Conservation (phyloP, 2,797 vertebrate species). For the Eulemur rubriventer region DNA sequence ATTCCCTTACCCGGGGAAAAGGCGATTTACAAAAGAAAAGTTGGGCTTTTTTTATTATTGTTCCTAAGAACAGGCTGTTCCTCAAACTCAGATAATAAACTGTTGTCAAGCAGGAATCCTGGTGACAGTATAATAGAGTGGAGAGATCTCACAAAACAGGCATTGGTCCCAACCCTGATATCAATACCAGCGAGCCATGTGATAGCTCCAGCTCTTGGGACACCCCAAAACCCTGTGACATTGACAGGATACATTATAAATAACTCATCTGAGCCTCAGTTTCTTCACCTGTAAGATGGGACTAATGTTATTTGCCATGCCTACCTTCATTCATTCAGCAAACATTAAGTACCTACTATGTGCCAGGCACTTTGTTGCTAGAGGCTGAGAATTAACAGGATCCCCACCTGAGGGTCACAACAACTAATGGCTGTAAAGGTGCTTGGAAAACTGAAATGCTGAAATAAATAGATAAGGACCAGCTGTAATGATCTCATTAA, state of each 20-base stretch:
- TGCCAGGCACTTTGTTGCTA: neutral
- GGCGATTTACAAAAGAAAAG: neutral
- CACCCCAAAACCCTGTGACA: neutral
- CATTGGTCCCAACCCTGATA: neutral
- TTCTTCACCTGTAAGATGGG: neutral
- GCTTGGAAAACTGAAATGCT: conserved; percentile 53
- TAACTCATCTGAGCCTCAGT: neutral
- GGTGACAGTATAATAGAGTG: neutral
- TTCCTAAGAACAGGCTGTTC: neutral
- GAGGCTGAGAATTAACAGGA: neutral
- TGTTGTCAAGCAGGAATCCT: neutral
- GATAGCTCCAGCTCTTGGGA: neutral
- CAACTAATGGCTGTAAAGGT: neutral
- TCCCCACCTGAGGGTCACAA: neutral
- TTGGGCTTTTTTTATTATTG: neutral
- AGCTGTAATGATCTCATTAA: conserved; percentile 78
- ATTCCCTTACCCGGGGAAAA: neutral
- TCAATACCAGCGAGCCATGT: neutral
- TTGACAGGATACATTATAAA: neutral
- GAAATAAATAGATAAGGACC: conserved; percentile 71
- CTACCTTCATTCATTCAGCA: neutral
- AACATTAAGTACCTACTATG: neutral
- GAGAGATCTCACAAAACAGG: neutral
- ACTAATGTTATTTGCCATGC: neutral
- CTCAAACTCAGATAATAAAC: neutral